These are phyloP conservation scores for Ectemnius cavifrons DNA, from an alignment of 2,888 invertebrate genomes.

Conservation along the genomic window DNA sequence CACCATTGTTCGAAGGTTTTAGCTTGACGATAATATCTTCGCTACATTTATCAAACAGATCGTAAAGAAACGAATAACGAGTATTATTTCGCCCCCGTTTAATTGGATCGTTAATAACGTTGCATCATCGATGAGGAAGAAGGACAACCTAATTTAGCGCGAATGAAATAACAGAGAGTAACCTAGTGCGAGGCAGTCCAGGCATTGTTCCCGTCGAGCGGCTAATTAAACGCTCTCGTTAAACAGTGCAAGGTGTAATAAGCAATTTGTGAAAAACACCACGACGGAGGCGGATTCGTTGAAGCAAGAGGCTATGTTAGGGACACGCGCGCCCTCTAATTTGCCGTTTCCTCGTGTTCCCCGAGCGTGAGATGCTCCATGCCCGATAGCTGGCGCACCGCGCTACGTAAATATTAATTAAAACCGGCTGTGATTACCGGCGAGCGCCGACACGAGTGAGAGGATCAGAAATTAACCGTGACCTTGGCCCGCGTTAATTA, in stretches of 20 bases:
- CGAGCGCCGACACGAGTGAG: slow-evolving; percentile 14
- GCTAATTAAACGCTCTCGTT: slow-evolving; percentile 4
- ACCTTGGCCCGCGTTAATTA: slow-evolving; percentile 18
- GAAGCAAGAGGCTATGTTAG: neutral
- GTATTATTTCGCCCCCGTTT: no score
- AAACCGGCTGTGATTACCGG: slow-evolving; percentile 13
- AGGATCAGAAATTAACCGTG: slow-evolving; percentile 23
- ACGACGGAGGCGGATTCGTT: neutral
- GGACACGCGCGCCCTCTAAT: slow-evolving; percentile 3
- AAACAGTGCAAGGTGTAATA: slow-evolving; percentile 1
- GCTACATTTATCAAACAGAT: no score
- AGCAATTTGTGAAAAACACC: neutral
- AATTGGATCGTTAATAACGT: no score
- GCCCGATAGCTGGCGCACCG: neutral
- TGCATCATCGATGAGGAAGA: no score
- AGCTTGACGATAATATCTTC: no score
- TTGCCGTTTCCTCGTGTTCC: neutral
- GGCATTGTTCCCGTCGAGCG: neutral
- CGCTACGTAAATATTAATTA: slow-evolving; percentile 21
- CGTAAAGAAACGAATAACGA: no score
- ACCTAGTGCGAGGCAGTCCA: no score
- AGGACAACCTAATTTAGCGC: no score
- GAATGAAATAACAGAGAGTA: no score
- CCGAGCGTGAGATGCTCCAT: neutral
- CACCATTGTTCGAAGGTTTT: no score